Conservation (phyloP, 2,888 invertebrate genomes). For the Saturnia pavonia region DNA sequence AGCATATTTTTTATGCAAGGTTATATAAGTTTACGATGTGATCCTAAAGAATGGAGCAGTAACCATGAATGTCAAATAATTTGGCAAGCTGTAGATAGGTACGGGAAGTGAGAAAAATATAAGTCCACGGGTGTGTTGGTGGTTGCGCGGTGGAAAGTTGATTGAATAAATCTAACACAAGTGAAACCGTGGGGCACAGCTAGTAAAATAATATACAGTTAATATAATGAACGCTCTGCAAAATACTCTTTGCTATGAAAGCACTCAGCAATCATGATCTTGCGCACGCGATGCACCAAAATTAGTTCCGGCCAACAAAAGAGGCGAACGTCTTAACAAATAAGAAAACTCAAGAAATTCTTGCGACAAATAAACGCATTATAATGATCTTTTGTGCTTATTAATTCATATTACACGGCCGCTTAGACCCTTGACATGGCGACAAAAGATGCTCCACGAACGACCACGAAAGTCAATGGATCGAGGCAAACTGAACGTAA, state of each 20-base stretch:
- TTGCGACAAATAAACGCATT: constrained; percentile 74
- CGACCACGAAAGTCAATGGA: constrained; percentile 77
- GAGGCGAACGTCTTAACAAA: constrained; percentile 49
- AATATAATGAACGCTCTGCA: background rate
- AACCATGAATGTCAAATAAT: too few species aligned
- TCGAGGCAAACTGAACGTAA: constrained; percentile 74
- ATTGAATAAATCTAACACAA: too few species aligned
- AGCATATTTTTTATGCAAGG: too few species aligned
- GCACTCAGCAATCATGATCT: constrained; percentile 48
- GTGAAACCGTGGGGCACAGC: too few species aligned
- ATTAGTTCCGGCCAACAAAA: constrained; percentile 71
- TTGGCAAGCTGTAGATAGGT: too few species aligned
- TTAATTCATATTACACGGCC: constrained; percentile 82
- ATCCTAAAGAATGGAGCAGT: too few species aligned
- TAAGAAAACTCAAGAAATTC: constrained; percentile 45
- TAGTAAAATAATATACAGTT: background rate
- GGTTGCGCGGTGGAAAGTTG: too few species aligned
- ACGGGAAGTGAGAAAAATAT: too few species aligned
- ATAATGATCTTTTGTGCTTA: constrained; percentile 78
- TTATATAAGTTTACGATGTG: too few species aligned
- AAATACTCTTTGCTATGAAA: constrained; percentile 44
- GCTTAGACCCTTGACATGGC: constrained; percentile 71
- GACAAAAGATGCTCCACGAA: constrained; percentile 71
- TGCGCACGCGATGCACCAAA: constrained; percentile 70
- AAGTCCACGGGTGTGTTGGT: too few species aligned